Base-by-base conservation (phyloP, 2,797 vertebrate species). In the Epinephelus awoara region DNA sequence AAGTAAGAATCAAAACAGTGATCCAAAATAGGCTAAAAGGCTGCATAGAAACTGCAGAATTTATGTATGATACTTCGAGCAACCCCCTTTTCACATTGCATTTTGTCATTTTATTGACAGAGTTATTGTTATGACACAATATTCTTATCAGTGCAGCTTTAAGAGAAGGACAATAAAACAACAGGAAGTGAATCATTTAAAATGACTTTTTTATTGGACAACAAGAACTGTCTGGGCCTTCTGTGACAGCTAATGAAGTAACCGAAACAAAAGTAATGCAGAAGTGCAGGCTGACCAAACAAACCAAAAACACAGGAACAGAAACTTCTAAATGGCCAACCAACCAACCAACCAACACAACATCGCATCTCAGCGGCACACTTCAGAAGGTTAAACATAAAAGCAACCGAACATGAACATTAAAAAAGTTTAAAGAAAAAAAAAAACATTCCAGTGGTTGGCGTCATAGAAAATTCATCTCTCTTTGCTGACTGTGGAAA, bases 181-280 rank as follows among this genome's bases (percentile, higher is more conserved):
- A 27, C 9, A 76, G 51, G 72, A 50, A 72, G 3, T 2, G n/a
- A 52, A 58, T 72, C 46, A 47, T 79, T 85, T 67, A 75, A 88
- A 80, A 64, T n/a, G 25, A 66, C 59, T 19, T 59, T 77, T 92
- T 92, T 90, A 92, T 91, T 93, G 64, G 77, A 87, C 86, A 86
- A 89, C 76, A 12, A 88, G 58, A 85, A 85, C 74, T 71, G 58
- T 83, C 72, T 86, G 71, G 47, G 23, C 55, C 27, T 84, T 84
- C 63, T 84, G 55, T 85, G 75, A 88, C 80, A 88, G 73, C 69
- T 74, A 66, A 84, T 61, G 49, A 75, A 74, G 18, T 27, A 83
- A 78, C 70, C 57, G 19, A 83, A 90, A 86, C 46, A 76, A 85
- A 84, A 14, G 19, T 58, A 59, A 82, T 59, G 38, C 55, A 63